These are phyloP conservation scores for Xanthia icteritia DNA, from an alignment of 2,888 invertebrate species.

Conservation along the genomic window DNA sequence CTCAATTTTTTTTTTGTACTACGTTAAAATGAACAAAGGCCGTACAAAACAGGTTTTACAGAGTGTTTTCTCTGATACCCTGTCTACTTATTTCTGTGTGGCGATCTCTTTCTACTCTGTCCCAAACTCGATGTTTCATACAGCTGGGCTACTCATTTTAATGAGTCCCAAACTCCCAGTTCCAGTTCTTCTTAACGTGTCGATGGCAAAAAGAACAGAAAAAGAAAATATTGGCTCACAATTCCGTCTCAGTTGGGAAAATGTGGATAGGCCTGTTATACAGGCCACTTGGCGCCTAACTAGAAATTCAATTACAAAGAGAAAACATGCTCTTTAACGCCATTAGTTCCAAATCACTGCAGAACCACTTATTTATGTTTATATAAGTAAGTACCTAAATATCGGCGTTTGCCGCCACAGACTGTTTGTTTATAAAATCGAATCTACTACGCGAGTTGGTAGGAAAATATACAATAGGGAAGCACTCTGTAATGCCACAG, in stretches of 20 bases:
- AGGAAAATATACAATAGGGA: constrained; percentile 62
- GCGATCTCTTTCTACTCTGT: no score
- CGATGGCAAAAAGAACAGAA: no score
- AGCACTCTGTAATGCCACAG: constrained; percentile 24
- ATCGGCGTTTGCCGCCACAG: constrained; percentile 39
- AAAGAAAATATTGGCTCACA: no score
- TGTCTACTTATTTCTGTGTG: no score
- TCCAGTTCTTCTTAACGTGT: no score
- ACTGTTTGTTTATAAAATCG: constrained; percentile 61
- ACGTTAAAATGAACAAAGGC: neutral
- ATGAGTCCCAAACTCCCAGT: neutral
- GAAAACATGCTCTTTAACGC: constrained; percentile 24
- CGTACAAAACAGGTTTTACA: neutral
- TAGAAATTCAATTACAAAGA: constrained; percentile 47
- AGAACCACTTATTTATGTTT: constrained; percentile 59
- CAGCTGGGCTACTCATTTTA: neutral
- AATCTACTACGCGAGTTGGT: constrained; percentile 59
- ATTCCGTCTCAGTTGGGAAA: neutral
- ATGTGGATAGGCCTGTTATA: neutral
- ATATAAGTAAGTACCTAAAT: constrained; percentile 54
- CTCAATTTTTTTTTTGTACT: neutral
- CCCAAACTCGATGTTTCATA: no score
- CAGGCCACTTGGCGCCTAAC: constrained; percentile 31
- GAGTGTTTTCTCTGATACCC: no score
- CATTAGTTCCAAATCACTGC: constrained; percentile 56